Base-by-base conservation (phyloP, 1,140 invertebrate species). In the Microplitis mediator region DNA sequence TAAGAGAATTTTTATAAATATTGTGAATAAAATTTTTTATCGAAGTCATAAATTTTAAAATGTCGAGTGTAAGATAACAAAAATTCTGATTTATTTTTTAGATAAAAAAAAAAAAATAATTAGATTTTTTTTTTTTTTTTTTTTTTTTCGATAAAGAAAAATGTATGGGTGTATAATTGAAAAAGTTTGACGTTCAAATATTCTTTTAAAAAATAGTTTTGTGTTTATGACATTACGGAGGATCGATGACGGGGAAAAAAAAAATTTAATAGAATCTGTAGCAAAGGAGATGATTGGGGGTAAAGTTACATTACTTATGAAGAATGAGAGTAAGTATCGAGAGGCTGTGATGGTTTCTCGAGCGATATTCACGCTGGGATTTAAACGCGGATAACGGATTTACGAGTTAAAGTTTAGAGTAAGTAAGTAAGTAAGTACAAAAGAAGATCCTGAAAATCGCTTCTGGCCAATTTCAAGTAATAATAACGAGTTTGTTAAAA, bases 351-450 rank as follows among this genome's bases (percentile, higher is more conserved):
- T 54, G 14, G 11, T 54, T 13, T 54, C 52, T 54, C 14, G 16
- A 16, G 16, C 31, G 56, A 58, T 58, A 31, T 6, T 39, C 36
- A 58, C 14, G 34, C 64, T 39, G 31, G 61, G 65, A 45, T 71
- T 58, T 34, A 34, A 35, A 63, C 36, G n/a, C 58, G 65, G 64
- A 72, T 75, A 75, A 75, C 74, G 70, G 66, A 75, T 75, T 75
- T 75, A 75, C 69, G 74, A 71, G 69, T 64, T 63, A 63, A 72
- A 63, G 61, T 51, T 63, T 45, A 23, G 23, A 23, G 23, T 23
- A 23, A 23, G 23, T 23, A 23, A 23, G 23, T 45, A 45, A 8
- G 39, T 45, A 45, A 52, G 64, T 51, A 34, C 64, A 34, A 5
- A 5, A 62, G 69, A 34, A 72, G 68, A 74, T 58, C 50, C 31